These are phyloP conservation scores for Bucorvus abyssinicus DNA, from an alignment of 2,797 vertebrate species.

Conservation along the genomic window DNA sequence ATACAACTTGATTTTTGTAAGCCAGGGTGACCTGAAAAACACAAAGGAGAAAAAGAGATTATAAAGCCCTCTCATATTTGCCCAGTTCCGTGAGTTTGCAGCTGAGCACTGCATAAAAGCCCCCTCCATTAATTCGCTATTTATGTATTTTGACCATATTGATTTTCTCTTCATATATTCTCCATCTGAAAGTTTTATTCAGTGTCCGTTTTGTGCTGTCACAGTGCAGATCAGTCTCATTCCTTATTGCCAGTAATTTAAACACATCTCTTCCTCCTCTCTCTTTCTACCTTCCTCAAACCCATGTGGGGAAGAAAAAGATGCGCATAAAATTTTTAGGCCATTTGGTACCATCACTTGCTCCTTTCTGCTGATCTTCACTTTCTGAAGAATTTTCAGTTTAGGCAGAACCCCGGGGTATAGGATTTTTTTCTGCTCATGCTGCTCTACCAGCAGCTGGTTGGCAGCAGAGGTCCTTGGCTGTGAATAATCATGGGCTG, in stretches of 20 bases:
- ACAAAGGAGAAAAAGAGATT: constrained; percentile 8
- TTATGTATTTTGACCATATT: constrained; percentile 34
- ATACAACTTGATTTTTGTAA: constrained; percentile 32
- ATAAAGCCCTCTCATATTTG: not conserved
- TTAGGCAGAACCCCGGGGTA: not conserved
- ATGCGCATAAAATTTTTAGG: not conserved
- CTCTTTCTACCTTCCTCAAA: not conserved
- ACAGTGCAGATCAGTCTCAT: not conserved
- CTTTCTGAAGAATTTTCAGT: not conserved
- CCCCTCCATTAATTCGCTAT: not conserved
- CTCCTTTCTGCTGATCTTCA: not conserved
- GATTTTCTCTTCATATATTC: constrained; percentile 30
- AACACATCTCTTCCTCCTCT: not conserved
- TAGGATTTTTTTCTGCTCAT: not conserved
- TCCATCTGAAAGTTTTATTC: not conserved
- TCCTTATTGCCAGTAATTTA: not conserved
- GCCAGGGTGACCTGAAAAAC: constrained; percentile 49
- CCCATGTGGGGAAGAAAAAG: not conserved
- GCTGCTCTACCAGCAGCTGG: not conserved
- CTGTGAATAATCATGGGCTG: not conserved
- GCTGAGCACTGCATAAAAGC: not conserved
- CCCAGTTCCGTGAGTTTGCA: not conserved
- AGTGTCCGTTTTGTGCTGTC: not conserved
- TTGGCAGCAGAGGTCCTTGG: not conserved
- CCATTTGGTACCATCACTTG: not conserved